Base-by-base conservation (phyloP, 1,140 invertebrate genomes). In the Dendroctonus valens region DNA sequence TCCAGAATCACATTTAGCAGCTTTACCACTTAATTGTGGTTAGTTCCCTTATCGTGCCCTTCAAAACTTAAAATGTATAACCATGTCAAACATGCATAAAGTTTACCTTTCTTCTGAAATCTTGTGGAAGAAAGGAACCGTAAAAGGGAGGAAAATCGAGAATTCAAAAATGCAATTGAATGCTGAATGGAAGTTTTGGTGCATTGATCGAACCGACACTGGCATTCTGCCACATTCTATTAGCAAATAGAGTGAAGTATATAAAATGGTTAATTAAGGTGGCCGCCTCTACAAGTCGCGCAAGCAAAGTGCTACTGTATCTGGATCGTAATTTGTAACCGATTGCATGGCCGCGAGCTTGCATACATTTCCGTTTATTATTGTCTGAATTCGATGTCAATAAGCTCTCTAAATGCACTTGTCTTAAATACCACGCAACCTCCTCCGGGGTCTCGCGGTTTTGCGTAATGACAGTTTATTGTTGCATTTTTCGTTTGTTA, bases 261-360 rank as follows among this genome's bases (percentile, higher is more conserved):
- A 72, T 74, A 73, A 76, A 76, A 73, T 76, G 74, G 74, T 70
- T 76, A 76, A 76, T 76, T 76, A 76, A 74, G 69, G 72, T 69
- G 72, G 3, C 26, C 74, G 74, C 75, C 74, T 76, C 70, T 74
- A 73, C 73, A 74, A 72, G 74, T 75, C 73, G 54, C 65, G 58
- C 65, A 55, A 65, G 70, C 71, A 74, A 75, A 53, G 59, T 70
- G 73, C 73, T 75, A 75, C 73, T 75, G 74, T 76, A 76, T 76
- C 74, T 75, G 74, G 65, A 75, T 75, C 72, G 74, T 76, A 75
- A 76, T 76, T 76, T 76, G 73, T 76, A 75, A 74, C 70, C 72
- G 73, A 76, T 75, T 75, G 75, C 72, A 71, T 72, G 54, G 72
- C 75, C 75, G 46, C 46, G 65, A 70, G 75, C 75, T 67, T 76